Evolutionary conservation across 2,888 invertebrate species (phyloP).

Genomic region (Ischnus inquisitorius): DNA sequence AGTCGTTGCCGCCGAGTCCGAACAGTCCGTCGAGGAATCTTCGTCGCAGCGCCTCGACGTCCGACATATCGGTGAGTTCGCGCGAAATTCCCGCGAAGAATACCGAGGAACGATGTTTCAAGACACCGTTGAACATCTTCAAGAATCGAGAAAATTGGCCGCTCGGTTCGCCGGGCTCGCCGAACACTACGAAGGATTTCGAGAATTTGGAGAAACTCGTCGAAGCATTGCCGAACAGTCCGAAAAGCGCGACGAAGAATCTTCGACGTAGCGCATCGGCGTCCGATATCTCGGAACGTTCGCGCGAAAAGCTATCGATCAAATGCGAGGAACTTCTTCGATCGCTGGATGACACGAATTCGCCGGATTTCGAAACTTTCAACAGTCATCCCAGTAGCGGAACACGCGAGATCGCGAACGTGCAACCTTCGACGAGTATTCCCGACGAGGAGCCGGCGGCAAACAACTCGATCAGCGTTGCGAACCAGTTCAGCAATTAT

Average conservation of each 20-base stretch:
- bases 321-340: slow-evolving; percentile 51
- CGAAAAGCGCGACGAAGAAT: not conserved
- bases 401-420: not conserved
- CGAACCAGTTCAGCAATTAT: too few relatives aligned
- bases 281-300: slow-evolving; percentile 6
- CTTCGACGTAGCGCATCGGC: not conserved
- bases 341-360: slow-evolving; percentile 30
- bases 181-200: slow-evolving; percentile 40
- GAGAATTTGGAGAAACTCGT: slow-evolving; percentile 49
- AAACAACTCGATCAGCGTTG: not conserved
- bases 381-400: slow-evolving; percentile 55
- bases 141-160: not conserved
- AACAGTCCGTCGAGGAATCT: too few relatives aligned
- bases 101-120: not conserved
- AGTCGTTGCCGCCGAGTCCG: not conserved
- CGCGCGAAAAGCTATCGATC: slow-evolving; percentile 13
- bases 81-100: not conserved
- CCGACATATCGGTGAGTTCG: too few relatives aligned
- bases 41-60: not conserved
- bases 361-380: slow-evolving; percentile 45
- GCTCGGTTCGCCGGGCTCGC: not conserved
- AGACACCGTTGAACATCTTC: not conserved
- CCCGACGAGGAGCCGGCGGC: not conserved
- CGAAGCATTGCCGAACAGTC: slow-evolving; percentile 20
- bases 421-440: too few relatives aligned